These are phyloP conservation scores for Ommatoiulus sabulosus DNA, from an alignment of 2,888 invertebrate species.

Conservation along the genomic window DNA sequence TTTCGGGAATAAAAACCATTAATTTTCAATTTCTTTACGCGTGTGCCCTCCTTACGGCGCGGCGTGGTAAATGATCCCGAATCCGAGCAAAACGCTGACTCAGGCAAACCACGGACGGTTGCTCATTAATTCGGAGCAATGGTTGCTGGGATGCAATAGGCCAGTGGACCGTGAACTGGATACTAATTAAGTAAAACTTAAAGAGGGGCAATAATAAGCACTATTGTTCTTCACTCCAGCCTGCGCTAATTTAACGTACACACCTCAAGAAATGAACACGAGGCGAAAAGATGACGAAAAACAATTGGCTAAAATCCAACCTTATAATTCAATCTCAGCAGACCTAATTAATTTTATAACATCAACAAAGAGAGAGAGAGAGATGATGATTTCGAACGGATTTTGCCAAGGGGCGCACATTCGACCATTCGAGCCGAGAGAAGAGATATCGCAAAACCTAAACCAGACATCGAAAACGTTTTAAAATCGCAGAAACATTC, in stretches of 20 bases:
- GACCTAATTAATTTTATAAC: background rate
- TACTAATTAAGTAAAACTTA: conserved; percentile 34
- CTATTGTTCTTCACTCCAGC: background rate
- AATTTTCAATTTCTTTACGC: conserved; percentile 28
- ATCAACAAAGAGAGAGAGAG: background rate
- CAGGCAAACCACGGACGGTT: conserved; percentile 21
- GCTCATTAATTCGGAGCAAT: conserved; percentile 11
- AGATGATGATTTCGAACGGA: background rate
- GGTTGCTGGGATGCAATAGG: conserved; percentile 7
- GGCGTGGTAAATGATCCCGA: conserved; percentile 14
- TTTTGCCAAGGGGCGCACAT: background rate
- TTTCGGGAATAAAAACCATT: background rate
- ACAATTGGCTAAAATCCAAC: conserved; percentile 20
- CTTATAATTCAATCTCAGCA: conserved; percentile 1
- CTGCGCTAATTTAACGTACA: background rate
- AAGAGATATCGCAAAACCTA: background rate
- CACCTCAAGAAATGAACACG: conserved; percentile 15
- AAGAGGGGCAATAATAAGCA: conserved; percentile 16
- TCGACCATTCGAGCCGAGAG: background rate
- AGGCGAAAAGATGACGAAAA: conserved; percentile 26
- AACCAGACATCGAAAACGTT: background rate
- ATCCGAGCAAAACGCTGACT: conserved; percentile 15
- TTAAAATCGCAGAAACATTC: background rate
- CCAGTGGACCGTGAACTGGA: conserved; percentile 34
- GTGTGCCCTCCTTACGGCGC: background rate